Base-by-base conservation (phyloP, 2,113 vertebrate species). In the Tyto alba region DNA sequence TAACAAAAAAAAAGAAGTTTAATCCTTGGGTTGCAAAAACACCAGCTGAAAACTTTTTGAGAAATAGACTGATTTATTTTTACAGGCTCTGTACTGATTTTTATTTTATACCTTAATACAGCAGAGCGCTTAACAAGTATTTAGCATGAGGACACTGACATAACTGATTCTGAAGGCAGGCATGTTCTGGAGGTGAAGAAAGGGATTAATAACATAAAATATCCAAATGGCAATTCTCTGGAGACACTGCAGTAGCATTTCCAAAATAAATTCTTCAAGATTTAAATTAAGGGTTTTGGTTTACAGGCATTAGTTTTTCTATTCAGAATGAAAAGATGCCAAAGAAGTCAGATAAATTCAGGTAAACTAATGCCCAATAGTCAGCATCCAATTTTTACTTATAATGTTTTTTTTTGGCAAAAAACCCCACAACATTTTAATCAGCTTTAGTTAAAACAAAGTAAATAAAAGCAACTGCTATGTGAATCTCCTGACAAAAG, bases 341-440 rank as follows among this genome's bases (percentile, higher is more conserved):
- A 48, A 50, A 67, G 52, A 72, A 78, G 5, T 47, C 22, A 47
- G 3, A 30, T 11, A 68, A 55, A 1, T 69, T 75, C 23, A 40
- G 41, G 17, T 36, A 69, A 84, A 84, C 47, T 56, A 85, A 43
- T 47, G 18, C 5, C 64, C 2, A 76, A 32, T 30, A 55, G 11
- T 47, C 43, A 82, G 8, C 6, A 2, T 43, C 7, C 9, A 32
- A 14, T 79, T 88, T 68, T 85, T n/a, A 67, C 34, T 26, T 63
- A 30, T 11, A 40, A 16, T 38, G 2, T 3, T 47, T 43, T 47
- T 43, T 36, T 86, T 60, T 55, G 6, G 34, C 4, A 40, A 56
- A 74, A 69, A 4, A 0, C 0, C 2, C 5, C 10, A 7, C 1
- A 64, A 52, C 6, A 15, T 60, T 89, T 84, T 60, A 52, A 72